phyloP scores from a whole-genome alignment of 2,797 vertebrate species.

The Argya squamiceps region DNA sequence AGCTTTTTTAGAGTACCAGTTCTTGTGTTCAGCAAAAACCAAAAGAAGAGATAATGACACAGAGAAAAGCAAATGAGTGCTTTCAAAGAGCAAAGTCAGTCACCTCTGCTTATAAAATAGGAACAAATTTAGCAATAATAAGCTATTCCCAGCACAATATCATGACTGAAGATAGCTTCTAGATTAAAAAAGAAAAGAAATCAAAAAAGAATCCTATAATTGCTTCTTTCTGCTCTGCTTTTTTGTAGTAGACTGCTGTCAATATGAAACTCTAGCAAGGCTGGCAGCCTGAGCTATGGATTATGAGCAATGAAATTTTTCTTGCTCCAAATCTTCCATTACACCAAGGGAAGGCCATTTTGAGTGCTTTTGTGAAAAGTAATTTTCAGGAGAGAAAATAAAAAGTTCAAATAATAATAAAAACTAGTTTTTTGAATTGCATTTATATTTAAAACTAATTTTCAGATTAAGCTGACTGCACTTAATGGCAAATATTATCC shows the following conservation, averaged over 20 bases:
- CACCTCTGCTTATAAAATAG: neutral
- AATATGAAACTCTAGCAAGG: neutral
- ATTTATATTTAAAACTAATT: neutral
- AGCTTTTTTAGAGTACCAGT: constrained; percentile 15
- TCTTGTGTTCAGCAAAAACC: neutral
- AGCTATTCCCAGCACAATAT: neutral
- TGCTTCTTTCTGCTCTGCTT: neutral
- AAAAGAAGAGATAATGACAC: neutral
- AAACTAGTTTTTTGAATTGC: neutral
- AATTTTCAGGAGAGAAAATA: neutral
- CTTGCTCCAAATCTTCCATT: neutral
- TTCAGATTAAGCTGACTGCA: neutral
- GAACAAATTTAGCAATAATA: neutral
- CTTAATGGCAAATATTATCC: neutral
- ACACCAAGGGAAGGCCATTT: neutral
- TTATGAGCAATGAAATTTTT: neutral
- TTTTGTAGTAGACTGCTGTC: neutral
- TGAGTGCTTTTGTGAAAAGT: neutral
- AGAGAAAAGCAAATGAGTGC: neutral
- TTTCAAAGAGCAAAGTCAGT: neutral
- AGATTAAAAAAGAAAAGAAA: neutral
- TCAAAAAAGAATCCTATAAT: neutral
- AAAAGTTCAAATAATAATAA: neutral
- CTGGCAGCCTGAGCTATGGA: neutral
- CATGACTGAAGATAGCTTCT: neutral